These are phyloP conservation scores for Cynocephalus volans DNA, from an alignment of 2,113 vertebrate genomes.

Conservation along the genomic window DNA sequence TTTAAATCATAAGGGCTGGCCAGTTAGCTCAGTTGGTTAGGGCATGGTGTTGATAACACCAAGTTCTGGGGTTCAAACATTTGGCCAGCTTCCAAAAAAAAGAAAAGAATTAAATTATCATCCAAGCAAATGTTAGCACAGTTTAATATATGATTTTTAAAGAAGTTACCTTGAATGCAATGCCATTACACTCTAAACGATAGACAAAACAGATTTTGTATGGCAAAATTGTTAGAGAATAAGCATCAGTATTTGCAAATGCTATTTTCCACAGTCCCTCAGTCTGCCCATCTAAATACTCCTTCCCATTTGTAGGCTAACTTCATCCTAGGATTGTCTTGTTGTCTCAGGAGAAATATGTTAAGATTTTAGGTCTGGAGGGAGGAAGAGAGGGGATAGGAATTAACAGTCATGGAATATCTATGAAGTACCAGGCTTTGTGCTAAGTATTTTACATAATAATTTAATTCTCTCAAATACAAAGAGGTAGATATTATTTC, in stretches of 20 bases:
- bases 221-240: background rate
- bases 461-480: conserved; percentile 35
- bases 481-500: background rate
- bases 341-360: background rate
- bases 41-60: no score
- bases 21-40: no score
- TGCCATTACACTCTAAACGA: background rate
- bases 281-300: background rate
- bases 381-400: background rate
- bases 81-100: no score
- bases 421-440: background rate
- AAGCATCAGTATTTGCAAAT: background rate
- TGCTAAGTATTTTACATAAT: background rate
- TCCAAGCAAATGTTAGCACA: background rate
- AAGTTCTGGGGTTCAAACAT: no score
- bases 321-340: background rate
- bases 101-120: background rate
- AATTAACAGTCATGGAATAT: background rate
- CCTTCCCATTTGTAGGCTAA: background rate
- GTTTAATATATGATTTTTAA: background rate
- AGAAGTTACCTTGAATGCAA: background rate
- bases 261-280: background rate
- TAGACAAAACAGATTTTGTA: background rate
- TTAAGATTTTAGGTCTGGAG: background rate
- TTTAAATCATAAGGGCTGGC: no score